phyloP scores from a whole-genome alignment of 2,888 invertebrate genomes.

The Ephialtes manifestator region DNA sequence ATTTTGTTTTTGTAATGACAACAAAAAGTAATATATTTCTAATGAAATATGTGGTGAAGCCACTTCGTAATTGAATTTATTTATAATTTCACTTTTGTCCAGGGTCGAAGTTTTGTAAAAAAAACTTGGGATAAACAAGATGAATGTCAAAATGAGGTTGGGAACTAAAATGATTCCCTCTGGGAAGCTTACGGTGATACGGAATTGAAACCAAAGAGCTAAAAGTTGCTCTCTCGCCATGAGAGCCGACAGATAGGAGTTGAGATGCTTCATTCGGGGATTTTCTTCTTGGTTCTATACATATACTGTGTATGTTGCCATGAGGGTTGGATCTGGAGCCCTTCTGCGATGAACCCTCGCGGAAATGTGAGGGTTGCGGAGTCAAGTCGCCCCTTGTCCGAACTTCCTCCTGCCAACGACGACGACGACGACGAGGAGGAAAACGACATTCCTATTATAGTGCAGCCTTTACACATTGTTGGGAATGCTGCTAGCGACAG shows the following conservation, averaged over 20 bases:
- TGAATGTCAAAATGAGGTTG: background rate
- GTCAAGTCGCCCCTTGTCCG: constrained; percentile 65
- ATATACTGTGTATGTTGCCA: constrained; percentile 48
- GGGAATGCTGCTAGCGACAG: constrained; percentile 73
- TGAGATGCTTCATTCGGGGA: constrained; percentile 53
- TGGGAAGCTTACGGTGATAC: background rate
- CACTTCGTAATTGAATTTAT: background rate
- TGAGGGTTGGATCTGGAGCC: constrained; percentile 54
- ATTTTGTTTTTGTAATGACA: no score
- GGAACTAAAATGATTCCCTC: background rate
- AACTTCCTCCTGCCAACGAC: constrained; percentile 61
- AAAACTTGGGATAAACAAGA: background rate
- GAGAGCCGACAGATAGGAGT: constrained; percentile 16
- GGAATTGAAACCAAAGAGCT: constrained; percentile 9
- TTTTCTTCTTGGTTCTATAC: constrained; percentile 48
- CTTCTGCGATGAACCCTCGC: constrained; percentile 54
- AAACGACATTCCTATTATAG: constrained; percentile 74
- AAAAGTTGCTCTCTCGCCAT: background rate
- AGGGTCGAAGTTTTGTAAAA: background rate
- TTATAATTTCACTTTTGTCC: background rate
- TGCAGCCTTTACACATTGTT: constrained; percentile 71
- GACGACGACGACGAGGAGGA: constrained; percentile 45
- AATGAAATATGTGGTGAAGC: no score
- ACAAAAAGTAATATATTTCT: no score
- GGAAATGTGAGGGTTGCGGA: constrained; percentile 64